Percentiles rank a stretch among this genome's conserved stretches.
Conservation (phyloP, 2,113 vertebrate species). For the Caloenas nicobarica region DNA sequence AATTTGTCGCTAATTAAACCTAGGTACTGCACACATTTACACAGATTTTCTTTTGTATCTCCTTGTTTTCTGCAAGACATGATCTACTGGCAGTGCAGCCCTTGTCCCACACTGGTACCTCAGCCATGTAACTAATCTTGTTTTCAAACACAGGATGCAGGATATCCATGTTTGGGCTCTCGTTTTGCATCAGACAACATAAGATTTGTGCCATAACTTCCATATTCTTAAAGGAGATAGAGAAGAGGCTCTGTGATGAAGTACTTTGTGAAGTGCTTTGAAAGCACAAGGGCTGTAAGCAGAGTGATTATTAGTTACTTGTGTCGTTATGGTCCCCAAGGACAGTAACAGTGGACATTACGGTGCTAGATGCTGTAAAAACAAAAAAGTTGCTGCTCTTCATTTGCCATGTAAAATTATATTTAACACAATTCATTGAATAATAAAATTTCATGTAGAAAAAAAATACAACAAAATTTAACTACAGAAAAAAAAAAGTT, state of each 20-base stretch:
- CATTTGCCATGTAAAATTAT: neutral
- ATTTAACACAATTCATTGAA: neutral
- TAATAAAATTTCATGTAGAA: neutral
- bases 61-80: neutral
- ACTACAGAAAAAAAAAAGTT: accelerated
- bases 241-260: neutral
- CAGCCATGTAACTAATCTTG: neutral
- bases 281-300: neutral
- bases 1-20: neutral
- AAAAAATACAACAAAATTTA: neutral
- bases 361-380: neutral
- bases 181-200: neutral
- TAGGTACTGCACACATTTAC: neutral
- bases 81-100: neutral
- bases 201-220: neutral
- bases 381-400: neutral
- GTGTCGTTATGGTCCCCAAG: neutral
- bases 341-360: neutral
- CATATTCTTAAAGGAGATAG: neutral
- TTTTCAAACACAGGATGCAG: neutral
- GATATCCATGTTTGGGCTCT: neutral
- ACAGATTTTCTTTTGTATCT: neutral
- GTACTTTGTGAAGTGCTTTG: neutral
- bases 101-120: neutral
- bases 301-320: neutral